Evolutionary conservation across 2,113 vertebrate genomes (phyloP).

Genomic region (Petrocephalus zakoni): DNA sequence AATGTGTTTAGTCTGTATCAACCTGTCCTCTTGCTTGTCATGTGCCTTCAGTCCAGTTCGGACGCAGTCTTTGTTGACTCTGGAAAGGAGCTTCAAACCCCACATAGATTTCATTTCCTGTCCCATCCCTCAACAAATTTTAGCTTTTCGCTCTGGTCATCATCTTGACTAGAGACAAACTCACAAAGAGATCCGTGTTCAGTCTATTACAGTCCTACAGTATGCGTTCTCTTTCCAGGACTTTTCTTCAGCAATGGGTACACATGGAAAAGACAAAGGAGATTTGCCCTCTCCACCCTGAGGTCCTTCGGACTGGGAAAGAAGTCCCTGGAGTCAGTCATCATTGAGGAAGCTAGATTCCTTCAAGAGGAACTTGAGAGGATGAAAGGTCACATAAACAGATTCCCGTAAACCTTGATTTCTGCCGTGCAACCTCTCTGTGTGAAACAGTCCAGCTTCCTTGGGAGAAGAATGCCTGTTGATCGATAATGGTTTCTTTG

Average conservation of each 20-base stretch:
- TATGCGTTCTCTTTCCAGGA: slow-evolving; percentile 35
- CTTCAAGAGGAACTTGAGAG: slow-evolving; percentile 61
- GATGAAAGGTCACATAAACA: slow-evolving; percentile 57
- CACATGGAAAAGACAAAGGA: slow-evolving; percentile 67
- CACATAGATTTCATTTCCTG: background rate
- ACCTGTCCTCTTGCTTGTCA: background rate
- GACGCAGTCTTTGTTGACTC: background rate
- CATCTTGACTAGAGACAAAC: background rate
- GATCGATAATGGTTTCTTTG: background rate
- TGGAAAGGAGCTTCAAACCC: background rate
- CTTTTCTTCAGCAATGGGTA: slow-evolving; percentile 58
- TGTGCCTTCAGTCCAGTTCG: background rate
- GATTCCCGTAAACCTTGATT: background rate
- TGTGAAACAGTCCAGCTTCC: background rate
- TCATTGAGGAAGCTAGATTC: slow-evolving; percentile 63
- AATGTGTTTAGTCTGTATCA: background rate
- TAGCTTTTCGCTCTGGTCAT: background rate
- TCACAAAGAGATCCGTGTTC: background rate
- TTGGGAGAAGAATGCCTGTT: background rate
- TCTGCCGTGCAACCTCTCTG: background rate
- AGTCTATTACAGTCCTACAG: background rate
- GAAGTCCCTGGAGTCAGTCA: slow-evolving; percentile 59
- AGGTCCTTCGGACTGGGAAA: slow-evolving; percentile 70
- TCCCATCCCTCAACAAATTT: background rate
- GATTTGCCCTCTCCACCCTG: slow-evolving; percentile 61